Evolutionary conservation across 2,113 vertebrate genomes (phyloP), one percentile per base, ranked within the genome.

Genomic region (Paedocypris sp.): DNA sequence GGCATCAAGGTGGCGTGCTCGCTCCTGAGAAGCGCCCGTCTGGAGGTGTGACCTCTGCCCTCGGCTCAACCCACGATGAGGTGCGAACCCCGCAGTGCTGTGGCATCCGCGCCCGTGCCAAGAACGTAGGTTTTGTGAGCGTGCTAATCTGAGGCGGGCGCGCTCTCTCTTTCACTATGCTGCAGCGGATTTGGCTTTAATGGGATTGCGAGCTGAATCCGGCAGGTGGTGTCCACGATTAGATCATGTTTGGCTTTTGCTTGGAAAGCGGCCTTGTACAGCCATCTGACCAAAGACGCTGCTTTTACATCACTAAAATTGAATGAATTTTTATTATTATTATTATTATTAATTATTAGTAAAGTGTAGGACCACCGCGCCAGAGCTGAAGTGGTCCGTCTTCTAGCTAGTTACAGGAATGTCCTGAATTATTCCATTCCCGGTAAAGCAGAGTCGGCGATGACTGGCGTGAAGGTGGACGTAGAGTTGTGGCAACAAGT

Each of bases 181-280:
- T 18, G 43, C n/a, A 48, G 36, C 1, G 64, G 53, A 60, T 28
- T 62, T 66, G 60, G 13, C 54, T 33, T 18, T 66, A 66, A 66
- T 52, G 56, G 64, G 64, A 60, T 60, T 66, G 39, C 16, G 9
- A 25, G 31, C 41, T 46, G 50, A 54, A 45, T 64, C 39, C 20
- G 32, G 56, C 64, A 66, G 64, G 56, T 66, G 56, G 54, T 60
- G 47, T 51, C 47, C 39, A 32, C 1, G 48, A 53, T 66, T 60
- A 66, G 20, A 54, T 66, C 47, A 45, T 28, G 48, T 53, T 60
- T 16, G 18, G 61, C 56, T 51, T 60, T 60, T 28, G 31, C 29
- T 36, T 60, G 58, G 31, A 53, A 45, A 64, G 60, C n/a, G 29
- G 28, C 12, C 5, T 45, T 59, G 54, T 12, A 35, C 31, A 52